phyloP scores from a whole-genome alignment of 2,888 invertebrate genomes.

The Drosophila fungiperda region DNA sequence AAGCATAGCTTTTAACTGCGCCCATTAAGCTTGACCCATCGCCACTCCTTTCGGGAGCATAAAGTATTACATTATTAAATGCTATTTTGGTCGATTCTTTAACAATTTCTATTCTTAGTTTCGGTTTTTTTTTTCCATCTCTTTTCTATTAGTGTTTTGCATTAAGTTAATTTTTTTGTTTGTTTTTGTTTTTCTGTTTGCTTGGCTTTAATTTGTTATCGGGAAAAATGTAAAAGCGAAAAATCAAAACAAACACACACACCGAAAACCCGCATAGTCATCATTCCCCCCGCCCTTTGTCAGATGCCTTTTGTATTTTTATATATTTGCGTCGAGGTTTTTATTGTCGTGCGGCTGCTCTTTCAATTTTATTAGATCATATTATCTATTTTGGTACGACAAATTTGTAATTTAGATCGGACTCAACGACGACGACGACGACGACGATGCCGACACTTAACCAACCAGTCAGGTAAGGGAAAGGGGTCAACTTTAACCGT shows the following conservation, averaged over 20 bases:
- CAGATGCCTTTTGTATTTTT: slow-evolving; percentile 30
- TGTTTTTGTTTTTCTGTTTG: slow-evolving; percentile 6
- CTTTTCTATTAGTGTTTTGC: slow-evolving; percentile 22
- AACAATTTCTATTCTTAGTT: slow-evolving; percentile 9
- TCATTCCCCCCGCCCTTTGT: slow-evolving; percentile 13
- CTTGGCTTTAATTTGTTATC: slow-evolving; percentile 47
- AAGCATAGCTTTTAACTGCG: slow-evolving; percentile 11
- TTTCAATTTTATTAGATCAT: slow-evolving; percentile 78
- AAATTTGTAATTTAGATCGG: slow-evolving; percentile 77
- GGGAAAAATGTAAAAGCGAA: slow-evolving; percentile 44
- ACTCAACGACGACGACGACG: slow-evolving; percentile 34
- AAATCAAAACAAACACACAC: background rate
- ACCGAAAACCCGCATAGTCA: slow-evolving; percentile 32
- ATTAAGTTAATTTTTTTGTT: slow-evolving; percentile 13
- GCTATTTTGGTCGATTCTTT: slow-evolving; percentile 5
- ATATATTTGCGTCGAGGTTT: slow-evolving; percentile 55
- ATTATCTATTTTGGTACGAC: slow-evolving; percentile 79
- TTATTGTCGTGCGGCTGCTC: slow-evolving; percentile 74
- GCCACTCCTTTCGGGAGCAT: slow-evolving; percentile 38
- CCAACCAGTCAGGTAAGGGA: slow-evolving; percentile 19
- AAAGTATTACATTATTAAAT: slow-evolving; percentile 17
- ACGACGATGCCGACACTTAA: slow-evolving; percentile 42
- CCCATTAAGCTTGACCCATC: slow-evolving; percentile 22
- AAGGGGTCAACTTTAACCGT: slow-evolving; percentile 45
- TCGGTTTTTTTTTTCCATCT: background rate